Conservation (phyloP, 1,140 invertebrate genomes). For the Solenopsis fugax region DNA sequence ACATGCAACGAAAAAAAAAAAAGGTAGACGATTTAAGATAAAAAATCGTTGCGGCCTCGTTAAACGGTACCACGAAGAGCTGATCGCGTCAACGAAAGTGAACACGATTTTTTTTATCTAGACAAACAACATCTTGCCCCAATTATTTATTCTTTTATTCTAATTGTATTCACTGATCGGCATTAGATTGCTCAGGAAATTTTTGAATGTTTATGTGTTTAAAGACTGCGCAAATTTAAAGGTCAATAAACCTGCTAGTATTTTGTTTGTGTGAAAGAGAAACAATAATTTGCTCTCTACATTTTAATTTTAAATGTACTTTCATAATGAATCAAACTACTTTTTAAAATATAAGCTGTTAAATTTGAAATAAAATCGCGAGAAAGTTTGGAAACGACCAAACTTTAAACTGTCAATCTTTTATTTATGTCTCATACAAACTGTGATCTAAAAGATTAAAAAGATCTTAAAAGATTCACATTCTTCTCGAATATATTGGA, state of each 20-base stretch:
- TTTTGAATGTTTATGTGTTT: background rate
- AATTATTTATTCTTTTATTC: background rate
- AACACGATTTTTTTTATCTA: background rate
- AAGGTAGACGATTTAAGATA: constrained; percentile 53
- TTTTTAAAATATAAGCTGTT: background rate
- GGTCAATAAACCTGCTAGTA: too few relatives aligned
- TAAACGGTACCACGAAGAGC: constrained; percentile 10
- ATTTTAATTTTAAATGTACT: background rate
- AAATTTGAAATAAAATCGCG: background rate
- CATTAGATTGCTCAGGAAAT: background rate
- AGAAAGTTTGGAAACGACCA: background rate
- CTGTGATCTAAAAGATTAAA: background rate
- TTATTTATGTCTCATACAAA: background rate
- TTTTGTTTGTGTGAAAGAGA: too few relatives aligned
- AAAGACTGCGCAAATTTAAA: background rate
- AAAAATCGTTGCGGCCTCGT: background rate
- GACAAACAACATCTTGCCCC: background rate
- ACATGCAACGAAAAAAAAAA: constrained; percentile 71
- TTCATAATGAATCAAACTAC: background rate
- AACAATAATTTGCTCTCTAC: background rate
- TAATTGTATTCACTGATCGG: background rate
- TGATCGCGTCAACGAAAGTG: background rate
- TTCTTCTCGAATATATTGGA: background rate
- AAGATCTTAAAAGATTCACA: background rate
- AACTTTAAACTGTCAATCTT: constrained; percentile 5